Evolutionary conservation across 1,140 invertebrate species (phyloP), one percentile per base, ranked within the genome.

Genomic region (Adoxophyes honmai): DNA sequence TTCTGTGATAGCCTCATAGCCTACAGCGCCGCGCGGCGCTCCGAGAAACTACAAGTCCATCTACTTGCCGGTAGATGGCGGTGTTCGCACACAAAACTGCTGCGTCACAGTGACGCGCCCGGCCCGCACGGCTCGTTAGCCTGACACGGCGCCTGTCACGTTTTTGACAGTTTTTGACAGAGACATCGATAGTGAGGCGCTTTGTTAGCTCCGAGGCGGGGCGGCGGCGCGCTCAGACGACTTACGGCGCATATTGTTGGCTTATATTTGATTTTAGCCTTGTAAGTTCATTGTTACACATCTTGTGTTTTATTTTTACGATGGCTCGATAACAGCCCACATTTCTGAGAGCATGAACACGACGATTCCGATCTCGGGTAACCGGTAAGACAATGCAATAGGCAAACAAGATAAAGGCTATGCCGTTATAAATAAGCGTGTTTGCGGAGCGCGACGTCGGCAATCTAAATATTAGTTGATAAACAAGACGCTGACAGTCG

Each of bases 131-230:
- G 66, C 82, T 88, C 85, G 85, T 88, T 88, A 88, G 74, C 57
- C 78, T 75, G 77, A 84, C 81, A 76, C 81, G 75, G 68, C 76
- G 78, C 67, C 77, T 81, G 85, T 86, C 85, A 85, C 55, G 66
- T 78, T 81, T 81, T 83, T 86, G 85, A 88, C 85, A 86, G 79
- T 84, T 84, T 82, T 81, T 81, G 82, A 88, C 85, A 85, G 73
- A 83, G 81, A 86, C 83, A 85, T 87, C 85, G 82, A 85, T 88
- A 83, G 74, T 71, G 69, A 67, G 73, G 60, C 75, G 72, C 70
- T 75, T 80, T 79, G 81, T 83, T 85, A 83, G 76, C 59, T 62
- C 37, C 73, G 66, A 70, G 75, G 81, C 78, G 78, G 75, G 66
- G 75, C 66, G 36, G 34, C 34, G 34, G 33, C 34, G 21, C 34